Evolutionary conservation across 2,113 vertebrate species (phyloP), one percentile per base, ranked within the genome.

Genomic region (Arvicanthis niloticus): DNA sequence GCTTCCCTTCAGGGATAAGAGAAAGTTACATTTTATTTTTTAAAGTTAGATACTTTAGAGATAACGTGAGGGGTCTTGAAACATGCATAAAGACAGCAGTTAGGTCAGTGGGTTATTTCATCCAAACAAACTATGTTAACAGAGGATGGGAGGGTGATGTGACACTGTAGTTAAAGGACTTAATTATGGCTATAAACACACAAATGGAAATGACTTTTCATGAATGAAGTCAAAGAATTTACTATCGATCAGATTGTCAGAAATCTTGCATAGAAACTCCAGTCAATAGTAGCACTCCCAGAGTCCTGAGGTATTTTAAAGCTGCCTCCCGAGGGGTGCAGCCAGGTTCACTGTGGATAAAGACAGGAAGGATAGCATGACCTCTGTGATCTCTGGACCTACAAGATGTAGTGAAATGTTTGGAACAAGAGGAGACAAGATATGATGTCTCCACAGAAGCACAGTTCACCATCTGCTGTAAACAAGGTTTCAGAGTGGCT

Each of bases 151-250:
- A 94, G 87, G 8, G 21, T 72, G 26, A 37, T 56, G 40, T 88
- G 58, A 68, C 89, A 70, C 24, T 62, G 22, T 15, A 42, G 22
- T 56, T 34, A 95, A 89, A 65, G 45, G 12, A 19, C 26, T 82
- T 88, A 90, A n/a, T 88, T 72, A 67, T 67, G 56, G 82, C 26
- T 58, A 89, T 15, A 76, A 51, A 51, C 51, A 65, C 17, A 84
- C 34, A 77, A 95, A 95, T 65, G 22, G 88, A 75, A 42, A 29
- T 70, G 26, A 40, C 89, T 48, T 80, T 73, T 80, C 29, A 88
- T 82, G 42, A 89, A n/a, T 73, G 53, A 82, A 84, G 42, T 88
- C 60, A 78, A 81, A 88, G 48, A 89, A 78, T 13, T 56, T 1
- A 45, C 13, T 89, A 40, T 91, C 91, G 42, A 75, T 76, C 16